A percentile compares a stretch with the other conserved stretches of the same genome.
phyloP scores from a whole-genome alignment of 1,140 invertebrate species.

The Choristoneura fumiferana region DNA sequence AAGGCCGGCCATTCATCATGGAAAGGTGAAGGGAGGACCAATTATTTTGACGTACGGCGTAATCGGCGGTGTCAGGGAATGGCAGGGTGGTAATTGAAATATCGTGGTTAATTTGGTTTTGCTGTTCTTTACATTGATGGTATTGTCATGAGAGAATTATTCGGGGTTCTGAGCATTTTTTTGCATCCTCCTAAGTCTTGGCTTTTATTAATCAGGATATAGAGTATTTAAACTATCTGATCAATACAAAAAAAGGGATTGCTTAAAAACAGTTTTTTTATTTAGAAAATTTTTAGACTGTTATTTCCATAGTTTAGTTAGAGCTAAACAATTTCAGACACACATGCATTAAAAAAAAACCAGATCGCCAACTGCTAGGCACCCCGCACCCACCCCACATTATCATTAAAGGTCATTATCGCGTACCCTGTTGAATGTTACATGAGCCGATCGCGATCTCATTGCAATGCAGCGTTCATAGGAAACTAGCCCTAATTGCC shows the following conservation, averaged over 20 bases:
- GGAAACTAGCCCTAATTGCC: slow-evolving; percentile 50
- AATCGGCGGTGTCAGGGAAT: background rate
- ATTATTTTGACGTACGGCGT: slow-evolving; percentile 6
- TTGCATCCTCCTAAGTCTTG: too few species aligned
- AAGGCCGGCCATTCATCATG: background rate
- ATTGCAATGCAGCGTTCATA: slow-evolving; percentile 38
- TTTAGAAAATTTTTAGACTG: too few species aligned
- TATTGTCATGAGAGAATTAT: too few species aligned
- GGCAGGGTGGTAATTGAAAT: slow-evolving; percentile 11
- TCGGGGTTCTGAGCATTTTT: too few species aligned
- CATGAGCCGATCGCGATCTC: slow-evolving; percentile 54
- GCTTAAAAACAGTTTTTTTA: too few species aligned
- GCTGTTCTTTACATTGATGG: too few species aligned
- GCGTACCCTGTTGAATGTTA: slow-evolving; percentile 50
- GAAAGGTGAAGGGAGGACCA: slow-evolving; percentile 1
- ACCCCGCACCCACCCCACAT: slow-evolving; percentile 22
- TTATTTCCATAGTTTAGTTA: too few species aligned
- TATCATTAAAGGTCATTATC: slow-evolving; percentile 57
- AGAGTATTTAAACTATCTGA: too few species aligned
- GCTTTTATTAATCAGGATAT: too few species aligned
- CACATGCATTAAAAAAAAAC: too few species aligned
- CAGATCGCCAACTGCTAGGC: background rate
- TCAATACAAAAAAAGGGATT: too few species aligned
- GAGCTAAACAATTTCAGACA: too few species aligned
- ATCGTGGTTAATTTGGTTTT: background rate